These are phyloP conservation scores for Antrozous pallidus DNA, from an alignment of 2,797 vertebrate genomes.

Conservation along the genomic window DNA sequence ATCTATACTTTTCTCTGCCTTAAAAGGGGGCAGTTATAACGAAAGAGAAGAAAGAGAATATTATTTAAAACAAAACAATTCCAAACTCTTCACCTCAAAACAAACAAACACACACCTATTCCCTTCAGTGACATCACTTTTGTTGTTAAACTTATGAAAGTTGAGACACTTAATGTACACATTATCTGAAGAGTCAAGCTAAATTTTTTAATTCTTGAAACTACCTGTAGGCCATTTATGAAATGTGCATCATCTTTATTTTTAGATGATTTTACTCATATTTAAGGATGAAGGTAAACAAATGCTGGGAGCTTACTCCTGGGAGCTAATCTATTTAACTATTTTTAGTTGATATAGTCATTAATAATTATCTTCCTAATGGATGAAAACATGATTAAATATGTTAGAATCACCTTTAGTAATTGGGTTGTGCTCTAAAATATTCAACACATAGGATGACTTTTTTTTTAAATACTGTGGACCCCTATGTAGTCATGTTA, in stretches of 20 bases:
- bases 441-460: background rate
- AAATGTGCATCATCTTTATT: background rate
- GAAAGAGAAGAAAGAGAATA: background rate
- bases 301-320: background rate
- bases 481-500: background rate
- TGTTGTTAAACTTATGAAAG: background rate
- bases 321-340: background rate
- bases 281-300: background rate
- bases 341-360: background rate
- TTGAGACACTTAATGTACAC: background rate
- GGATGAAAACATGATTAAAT: background rate
- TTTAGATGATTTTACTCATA: background rate
- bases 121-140: background rate
- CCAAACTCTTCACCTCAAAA: background rate
- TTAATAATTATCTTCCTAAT: background rate
- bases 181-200: background rate
- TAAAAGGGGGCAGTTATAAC: background rate
- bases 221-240: background rate
- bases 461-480: background rate
- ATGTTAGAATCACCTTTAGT: background rate
- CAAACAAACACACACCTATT: background rate
- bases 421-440: background rate
- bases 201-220: background rate
- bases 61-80: background rate
- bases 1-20: background rate